Conservation (phyloP, 2,888 invertebrate species). For the Xestia xanthographa region DNA sequence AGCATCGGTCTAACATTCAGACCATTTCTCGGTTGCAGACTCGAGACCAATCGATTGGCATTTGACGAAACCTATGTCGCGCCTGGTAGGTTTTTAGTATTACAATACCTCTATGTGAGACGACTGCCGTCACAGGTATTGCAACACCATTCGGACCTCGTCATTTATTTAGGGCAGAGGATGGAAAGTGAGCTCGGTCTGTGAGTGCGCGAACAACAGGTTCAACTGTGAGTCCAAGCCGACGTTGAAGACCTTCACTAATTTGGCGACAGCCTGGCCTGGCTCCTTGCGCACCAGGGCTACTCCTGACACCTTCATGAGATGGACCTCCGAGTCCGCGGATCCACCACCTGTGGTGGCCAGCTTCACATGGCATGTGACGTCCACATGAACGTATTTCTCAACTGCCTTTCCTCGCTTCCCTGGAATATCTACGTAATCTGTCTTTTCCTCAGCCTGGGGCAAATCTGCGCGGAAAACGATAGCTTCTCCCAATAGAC, state of each 20-base stretch:
- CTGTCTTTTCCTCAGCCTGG: slow-evolving; percentile 92
- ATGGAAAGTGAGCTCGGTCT: slow-evolving; percentile 92
- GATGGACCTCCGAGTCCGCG: slow-evolving; percentile 90
- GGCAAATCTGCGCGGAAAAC: slow-evolving; percentile 93
- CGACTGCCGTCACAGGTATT: slow-evolving; percentile 70
- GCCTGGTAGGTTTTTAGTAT: slow-evolving; percentile 84
- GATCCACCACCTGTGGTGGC: slow-evolving; percentile 91
- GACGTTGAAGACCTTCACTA: slow-evolving; percentile 92
- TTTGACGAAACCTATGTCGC: slow-evolving; percentile 87
- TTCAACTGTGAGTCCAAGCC: slow-evolving; percentile 93
- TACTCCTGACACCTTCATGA: slow-evolving; percentile 93
- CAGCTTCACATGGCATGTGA: slow-evolving; percentile 92
- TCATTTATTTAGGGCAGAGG: slow-evolving; percentile 86
- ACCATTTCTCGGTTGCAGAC: slow-evolving; percentile 80
- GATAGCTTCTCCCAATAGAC: slow-evolving; percentile 91
- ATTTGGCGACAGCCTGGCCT: slow-evolving; percentile 87
- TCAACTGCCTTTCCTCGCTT: slow-evolving; percentile 88
- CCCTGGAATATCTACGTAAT: slow-evolving; percentile 89
- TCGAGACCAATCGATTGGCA: slow-evolving; percentile 84
- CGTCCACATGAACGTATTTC: slow-evolving; percentile 92
- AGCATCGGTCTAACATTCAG: slow-evolving; percentile 64
- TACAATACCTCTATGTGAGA: slow-evolving; percentile 73
- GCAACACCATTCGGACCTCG: slow-evolving; percentile 82
- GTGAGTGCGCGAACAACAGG: slow-evolving; percentile 92
- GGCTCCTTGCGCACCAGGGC: slow-evolving; percentile 92